Evolutionary conservation across 2,888 invertebrate species (phyloP).

Genomic region (Orchesellides sinensis): DNA sequence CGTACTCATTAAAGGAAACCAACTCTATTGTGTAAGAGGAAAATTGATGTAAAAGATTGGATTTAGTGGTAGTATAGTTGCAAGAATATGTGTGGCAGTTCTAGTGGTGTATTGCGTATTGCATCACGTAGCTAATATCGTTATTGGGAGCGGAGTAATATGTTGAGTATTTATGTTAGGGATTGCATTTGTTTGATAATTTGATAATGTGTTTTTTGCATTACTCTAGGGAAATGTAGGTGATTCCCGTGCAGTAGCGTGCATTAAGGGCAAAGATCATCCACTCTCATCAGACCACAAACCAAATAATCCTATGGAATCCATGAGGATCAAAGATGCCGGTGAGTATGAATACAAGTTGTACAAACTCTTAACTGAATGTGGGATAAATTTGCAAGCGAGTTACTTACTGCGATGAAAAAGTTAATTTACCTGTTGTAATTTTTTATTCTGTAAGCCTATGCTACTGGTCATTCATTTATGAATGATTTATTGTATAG

Average conservation of each 20-base stretch:
- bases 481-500: neutral
- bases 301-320: conserved; percentile 92
- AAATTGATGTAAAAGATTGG: conserved; percentile 74
- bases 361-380: no score
- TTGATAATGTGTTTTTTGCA: neutral
- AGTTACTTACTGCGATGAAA: no score
- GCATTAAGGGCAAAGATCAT: conserved; percentile 87
- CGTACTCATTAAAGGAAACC: conserved; percentile 88
- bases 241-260: conserved; percentile 96
- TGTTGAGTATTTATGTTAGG: neutral
- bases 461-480: no score
- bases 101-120: neutral
- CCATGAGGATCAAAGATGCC: conserved; percentile 91
- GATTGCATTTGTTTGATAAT: neutral
- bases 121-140: neutral
- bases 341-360: conserved; percentile 55
- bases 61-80: no score
- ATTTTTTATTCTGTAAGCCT: no score
- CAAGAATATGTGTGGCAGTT: no score
- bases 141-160: neutral
- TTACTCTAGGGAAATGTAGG: conserved; percentile 90
- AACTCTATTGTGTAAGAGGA: conserved; percentile 86
- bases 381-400: no score
- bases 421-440: no score
- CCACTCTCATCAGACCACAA: conserved; percentile 95